Base-by-base conservation (phyloP, 2,113 vertebrate genomes). In the Canis aureus region DNA sequence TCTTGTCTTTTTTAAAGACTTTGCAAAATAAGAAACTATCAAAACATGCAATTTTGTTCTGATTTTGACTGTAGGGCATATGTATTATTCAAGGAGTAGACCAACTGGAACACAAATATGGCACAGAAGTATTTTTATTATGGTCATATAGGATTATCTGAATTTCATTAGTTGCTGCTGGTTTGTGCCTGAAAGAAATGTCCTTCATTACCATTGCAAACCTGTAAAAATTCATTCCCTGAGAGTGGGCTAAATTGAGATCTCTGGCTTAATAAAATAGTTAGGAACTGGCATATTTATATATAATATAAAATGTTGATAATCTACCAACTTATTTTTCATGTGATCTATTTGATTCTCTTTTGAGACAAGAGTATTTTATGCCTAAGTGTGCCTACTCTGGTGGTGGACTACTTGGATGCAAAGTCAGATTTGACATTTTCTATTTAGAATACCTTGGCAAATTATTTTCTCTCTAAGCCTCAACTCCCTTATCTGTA, bases 121-220 rank as follows among this genome's bases (percentile, higher is more conserved):
- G 51, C 64, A 90, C 12, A 20, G 27, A 91, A 82, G n/a, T 89
- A 86, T 95, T 97, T 97, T 97, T 97, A 97, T 94, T 96, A 85
- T 67, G 74, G 35, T 67, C 92, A 78, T 95, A 95, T 53, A 97
- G 53, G 29, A 89, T 89, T 96, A 89, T 94, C 29, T 92, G 76
- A 97, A 92, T 97, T 92, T 97, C 74, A 92, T 71, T 96, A 97
- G 78, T 73, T 91, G 35, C 57, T 94, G 19, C 38, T 88, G 76
- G 89, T 86, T 89, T 93, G 57, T 76, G 43, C 62, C 55, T 95
- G 66, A 89, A 97, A 95, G 51, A 93, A 80, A 95, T 71, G 49
- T 49, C 35, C 22, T 89, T 87, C 60, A 80, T 81, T 95, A 94
- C 17, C 53, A 62, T 55, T 89, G 57, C 11, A 89, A 85, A 97